Conservation (phyloP, 2,113 vertebrate species). For the Chitala chitala region DNA sequence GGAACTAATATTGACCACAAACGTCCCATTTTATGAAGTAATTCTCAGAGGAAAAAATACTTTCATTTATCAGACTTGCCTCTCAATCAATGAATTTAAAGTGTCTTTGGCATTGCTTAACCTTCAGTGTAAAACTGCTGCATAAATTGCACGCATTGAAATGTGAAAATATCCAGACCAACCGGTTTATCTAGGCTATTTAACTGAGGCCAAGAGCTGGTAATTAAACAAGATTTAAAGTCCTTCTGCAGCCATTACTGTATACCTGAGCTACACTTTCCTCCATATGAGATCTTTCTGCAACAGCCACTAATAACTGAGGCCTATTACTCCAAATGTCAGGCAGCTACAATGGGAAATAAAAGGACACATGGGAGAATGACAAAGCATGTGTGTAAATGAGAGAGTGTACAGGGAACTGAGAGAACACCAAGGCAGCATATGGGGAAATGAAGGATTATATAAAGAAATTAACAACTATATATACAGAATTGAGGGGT, state of each 20-base stretch:
- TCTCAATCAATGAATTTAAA: no score
- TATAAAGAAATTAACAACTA: no score
- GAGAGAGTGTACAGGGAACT: no score
- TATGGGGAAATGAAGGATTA: no score
- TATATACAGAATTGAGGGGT: no score
- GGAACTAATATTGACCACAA: no score
- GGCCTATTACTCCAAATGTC: background rate
- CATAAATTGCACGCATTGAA: background rate
- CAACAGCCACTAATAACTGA: background rate
- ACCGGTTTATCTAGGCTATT: background rate
- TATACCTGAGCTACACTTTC: background rate
- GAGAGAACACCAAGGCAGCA: no score
- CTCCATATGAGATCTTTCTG: background rate
- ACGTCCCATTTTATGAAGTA: no score
- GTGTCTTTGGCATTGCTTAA: no score
- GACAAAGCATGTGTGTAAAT: background rate
- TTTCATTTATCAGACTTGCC: background rate
- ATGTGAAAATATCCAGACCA: background rate
- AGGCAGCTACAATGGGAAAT: no score
- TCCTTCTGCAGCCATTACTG: background rate
- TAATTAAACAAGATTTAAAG: background rate
- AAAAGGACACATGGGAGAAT: background rate
- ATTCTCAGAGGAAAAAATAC: background rate
- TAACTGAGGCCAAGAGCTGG: background rate
- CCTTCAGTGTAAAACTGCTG: no score